Base-by-base conservation (phyloP, 1,140 invertebrate species). In the Sitobion miscanthi region DNA sequence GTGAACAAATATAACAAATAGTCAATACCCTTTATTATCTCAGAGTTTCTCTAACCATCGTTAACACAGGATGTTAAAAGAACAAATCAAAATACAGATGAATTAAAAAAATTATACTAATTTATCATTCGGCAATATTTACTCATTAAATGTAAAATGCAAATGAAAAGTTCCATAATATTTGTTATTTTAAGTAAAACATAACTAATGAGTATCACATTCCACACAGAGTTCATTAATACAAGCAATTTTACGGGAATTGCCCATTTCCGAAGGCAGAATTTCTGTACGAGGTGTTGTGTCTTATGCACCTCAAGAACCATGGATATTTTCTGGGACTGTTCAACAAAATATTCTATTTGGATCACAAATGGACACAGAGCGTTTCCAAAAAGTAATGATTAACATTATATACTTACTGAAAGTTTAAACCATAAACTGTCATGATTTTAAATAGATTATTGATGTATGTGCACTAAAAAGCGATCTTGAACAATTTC, bases 271-370 rank as follows among this genome's bases (percentile, higher is more conserved):
- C 6, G 95, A 95, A 0, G 98, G 98, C 1, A 95, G 95, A 11
- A 95, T 99, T 0, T 95, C 96, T 88, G 95, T 98, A 0, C 96
- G 96, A 82, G 98, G 98, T 30, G 97, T 96, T 52, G 95, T 99
- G 7, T 97, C 98, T 0, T 99, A 99, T 95, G 0, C 98, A 30
- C 97, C 98, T 35, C 98, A 99, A 95, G 98, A 99, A 94, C 97
- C 98, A 0, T 99, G 98, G 98, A 96, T 99, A 0, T 98, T 98
- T 95, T 95, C 96, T 94, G 97, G 97, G 20, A 96, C 96, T 85
- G 96, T 98, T 9, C 96, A 97, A 62, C 97, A 99, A 94, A 99
- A 99, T 95, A 98, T 99, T 89, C 94, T 99, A 0, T 99, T 99
- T 95, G 98, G 98, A 0, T 96, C 96, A 93, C 95, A 96, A 49